Evolutionary conservation across 2,797 vertebrate species (phyloP).

Genomic region (Etheostoma nigrum): DNA sequence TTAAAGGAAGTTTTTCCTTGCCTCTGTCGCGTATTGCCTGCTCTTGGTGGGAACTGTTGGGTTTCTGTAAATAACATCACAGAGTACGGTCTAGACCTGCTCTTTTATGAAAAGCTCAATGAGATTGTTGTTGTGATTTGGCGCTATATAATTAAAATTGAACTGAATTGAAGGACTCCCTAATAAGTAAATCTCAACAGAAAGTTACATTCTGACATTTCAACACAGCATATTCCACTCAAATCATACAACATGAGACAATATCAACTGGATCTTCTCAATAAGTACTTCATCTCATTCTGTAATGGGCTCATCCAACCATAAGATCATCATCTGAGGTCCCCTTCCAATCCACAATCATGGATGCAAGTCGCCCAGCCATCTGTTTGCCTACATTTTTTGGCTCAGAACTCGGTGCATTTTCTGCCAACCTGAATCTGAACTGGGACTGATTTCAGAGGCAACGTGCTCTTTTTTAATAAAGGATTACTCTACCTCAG

Average conservation of each 20-base stretch:
- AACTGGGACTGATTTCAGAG: conserved; percentile 59
- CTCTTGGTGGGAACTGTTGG: too few species aligned
- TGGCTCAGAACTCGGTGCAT: conserved; percentile 65
- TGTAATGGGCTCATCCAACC: conserved; percentile 64
- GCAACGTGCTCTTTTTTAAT: conserved; percentile 52
- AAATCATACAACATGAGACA: conserved; percentile 42
- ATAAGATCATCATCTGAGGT: conserved; percentile 70
- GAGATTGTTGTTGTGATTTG: too few species aligned
- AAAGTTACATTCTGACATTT: conserved; percentile 8
- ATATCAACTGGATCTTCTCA: conserved; percentile 56
- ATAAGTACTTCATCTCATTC: conserved; percentile 53
- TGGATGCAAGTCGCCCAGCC: conserved; percentile 63
- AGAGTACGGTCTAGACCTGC: too few species aligned
- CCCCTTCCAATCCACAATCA: conserved; percentile 59
- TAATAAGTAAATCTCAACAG: conserved; percentile 8
- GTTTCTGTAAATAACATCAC: too few species aligned
- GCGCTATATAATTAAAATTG: too few species aligned
- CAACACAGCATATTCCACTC: conserved; percentile 6
- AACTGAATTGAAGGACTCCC: neutral
- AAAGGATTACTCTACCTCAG: conserved; percentile 46
- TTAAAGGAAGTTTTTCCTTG: too few species aligned
- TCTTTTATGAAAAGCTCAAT: too few species aligned
- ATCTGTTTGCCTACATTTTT: conserved; percentile 72
- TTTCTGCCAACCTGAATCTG: conserved; percentile 68
- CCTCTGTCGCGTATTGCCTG: too few species aligned